A percentile compares a stretch with the other conserved stretches of the same genome.
Conservation (phyloP, 1,140 invertebrate species). For the Drosophila novamexicana region DNA sequence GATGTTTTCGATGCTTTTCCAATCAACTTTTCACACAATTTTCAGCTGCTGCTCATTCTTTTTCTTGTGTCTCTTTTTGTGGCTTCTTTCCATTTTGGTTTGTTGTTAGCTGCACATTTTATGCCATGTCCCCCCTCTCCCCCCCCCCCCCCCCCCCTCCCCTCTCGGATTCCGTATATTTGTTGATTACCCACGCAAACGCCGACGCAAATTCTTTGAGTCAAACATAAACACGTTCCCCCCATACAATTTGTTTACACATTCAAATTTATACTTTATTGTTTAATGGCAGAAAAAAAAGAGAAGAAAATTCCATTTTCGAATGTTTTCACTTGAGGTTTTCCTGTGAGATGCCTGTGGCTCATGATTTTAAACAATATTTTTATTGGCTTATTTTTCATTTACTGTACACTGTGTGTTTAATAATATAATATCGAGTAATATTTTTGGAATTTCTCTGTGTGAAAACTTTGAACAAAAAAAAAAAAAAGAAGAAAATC, state of each 20-base stretch:
- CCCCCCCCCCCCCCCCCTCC: not conserved
- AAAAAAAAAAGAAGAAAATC: not conserved
- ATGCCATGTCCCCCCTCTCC: not conserved
- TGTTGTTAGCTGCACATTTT: constrained; percentile 48
- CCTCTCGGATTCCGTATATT: not conserved
- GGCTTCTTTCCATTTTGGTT: constrained; percentile 2
- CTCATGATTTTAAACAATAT: constrained; percentile 1
- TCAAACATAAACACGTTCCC: constrained; percentile 19
- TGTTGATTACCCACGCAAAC: constrained; percentile 7
- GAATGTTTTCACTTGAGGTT: constrained; percentile 28
- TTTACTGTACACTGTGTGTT: constrained; percentile 27
- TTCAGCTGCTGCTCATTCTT: constrained; percentile 46
- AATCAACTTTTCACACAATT: constrained; percentile 61
- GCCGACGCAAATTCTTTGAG: constrained; percentile 17
- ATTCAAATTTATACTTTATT: constrained; percentile 28
- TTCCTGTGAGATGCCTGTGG: constrained; percentile 16
- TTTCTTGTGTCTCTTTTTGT: constrained; percentile 15
- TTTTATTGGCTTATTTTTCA: constrained; percentile 25
- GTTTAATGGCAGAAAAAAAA: not conserved
- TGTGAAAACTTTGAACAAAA: not conserved
- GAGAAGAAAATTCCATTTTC: constrained; percentile 9
- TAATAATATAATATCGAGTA: constrained; percentile 4
- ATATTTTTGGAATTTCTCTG: constrained; percentile 11
- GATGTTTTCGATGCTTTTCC: constrained; percentile 69
- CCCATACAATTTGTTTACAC: constrained; percentile 44